Percentiles rank a stretch among this genome's conserved stretches.
Conservation (phyloP, 1,140 invertebrate species). For the Drosophila repletoides region DNA sequence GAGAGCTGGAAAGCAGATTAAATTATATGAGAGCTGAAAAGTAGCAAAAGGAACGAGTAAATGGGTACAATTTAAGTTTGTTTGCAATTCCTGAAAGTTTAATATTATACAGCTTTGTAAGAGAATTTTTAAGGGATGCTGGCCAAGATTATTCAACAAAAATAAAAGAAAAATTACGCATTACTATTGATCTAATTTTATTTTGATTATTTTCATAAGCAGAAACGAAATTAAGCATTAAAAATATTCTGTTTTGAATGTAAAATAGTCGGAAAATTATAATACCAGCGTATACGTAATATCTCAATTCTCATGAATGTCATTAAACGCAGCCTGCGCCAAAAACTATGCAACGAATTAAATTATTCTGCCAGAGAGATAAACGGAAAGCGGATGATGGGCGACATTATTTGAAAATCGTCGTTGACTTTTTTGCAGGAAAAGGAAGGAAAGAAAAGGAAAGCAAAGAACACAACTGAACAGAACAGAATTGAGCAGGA, state of each 20-base stretch:
- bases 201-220: no score
- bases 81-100: no score
- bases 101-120: no score
- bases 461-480: not conserved
- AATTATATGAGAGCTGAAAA: slow-evolving; percentile 4
- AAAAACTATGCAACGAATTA: slow-evolving; percentile 19
- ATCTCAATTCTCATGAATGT: not conserved
- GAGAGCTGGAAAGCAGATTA: not conserved
- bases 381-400: not conserved
- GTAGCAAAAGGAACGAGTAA: not conserved
- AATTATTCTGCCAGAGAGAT: not conserved
- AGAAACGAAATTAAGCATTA: no score
- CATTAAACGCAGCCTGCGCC: not conserved
- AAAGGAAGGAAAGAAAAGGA: not conserved
- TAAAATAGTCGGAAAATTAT: no score
- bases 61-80: not conserved
- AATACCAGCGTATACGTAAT: no score
- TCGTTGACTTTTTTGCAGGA: slow-evolving; percentile 38
- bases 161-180: no score
- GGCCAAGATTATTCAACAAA: no score
- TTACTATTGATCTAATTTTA: not conserved
- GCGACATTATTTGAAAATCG: slow-evolving; percentile 32
- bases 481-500: no score
- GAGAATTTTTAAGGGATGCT: no score
- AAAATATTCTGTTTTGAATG: no score